Percentiles rank a stretch among this genome's conserved stretches.
phyloP scores from a whole-genome alignment of 1,140 invertebrate genomes.

The Ridgeia piscesae region DNA sequence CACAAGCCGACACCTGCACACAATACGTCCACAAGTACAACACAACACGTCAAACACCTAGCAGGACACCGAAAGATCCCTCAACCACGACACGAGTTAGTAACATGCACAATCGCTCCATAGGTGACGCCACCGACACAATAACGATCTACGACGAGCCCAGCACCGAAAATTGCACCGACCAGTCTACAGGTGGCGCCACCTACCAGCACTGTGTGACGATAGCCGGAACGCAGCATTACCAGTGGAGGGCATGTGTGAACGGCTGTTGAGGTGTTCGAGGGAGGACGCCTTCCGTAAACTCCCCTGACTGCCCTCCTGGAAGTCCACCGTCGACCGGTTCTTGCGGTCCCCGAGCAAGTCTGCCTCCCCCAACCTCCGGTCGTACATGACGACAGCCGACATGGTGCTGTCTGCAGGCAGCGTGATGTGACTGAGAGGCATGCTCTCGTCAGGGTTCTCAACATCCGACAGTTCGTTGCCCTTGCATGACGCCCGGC shows the following conservation, averaged over 20 bases:
- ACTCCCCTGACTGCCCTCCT: conserved; percentile 16
- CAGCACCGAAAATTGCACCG: background rate
- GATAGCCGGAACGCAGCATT: background rate
- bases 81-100: background rate
- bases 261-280: conserved; percentile 32
- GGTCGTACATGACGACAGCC: conserved; percentile 3
- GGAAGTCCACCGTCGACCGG: conserved; percentile 17
- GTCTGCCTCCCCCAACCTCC: background rate
- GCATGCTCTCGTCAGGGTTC: conserved; percentile 43
- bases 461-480: conserved; percentile 38
- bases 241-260: background rate
- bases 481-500: conserved; percentile 11
- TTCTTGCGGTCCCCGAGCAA: conserved; percentile 21
- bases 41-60: background rate
- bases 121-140: background rate
- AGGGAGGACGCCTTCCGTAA: conserved; percentile 41
- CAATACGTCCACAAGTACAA: background rate
- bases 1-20: background rate
- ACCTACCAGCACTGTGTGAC: background rate
- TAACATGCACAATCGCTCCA: background rate
- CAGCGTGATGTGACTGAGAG: conserved; percentile 42
- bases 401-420: conserved; percentile 23
- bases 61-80: background rate
- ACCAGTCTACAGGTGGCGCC: background rate
- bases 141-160: background rate